Percentiles rank a stretch among this genome's conserved stretches.
Evolutionary conservation across 2,113 vertebrate genomes (phyloP).

Genomic region (Isichthys henryi): DNA sequence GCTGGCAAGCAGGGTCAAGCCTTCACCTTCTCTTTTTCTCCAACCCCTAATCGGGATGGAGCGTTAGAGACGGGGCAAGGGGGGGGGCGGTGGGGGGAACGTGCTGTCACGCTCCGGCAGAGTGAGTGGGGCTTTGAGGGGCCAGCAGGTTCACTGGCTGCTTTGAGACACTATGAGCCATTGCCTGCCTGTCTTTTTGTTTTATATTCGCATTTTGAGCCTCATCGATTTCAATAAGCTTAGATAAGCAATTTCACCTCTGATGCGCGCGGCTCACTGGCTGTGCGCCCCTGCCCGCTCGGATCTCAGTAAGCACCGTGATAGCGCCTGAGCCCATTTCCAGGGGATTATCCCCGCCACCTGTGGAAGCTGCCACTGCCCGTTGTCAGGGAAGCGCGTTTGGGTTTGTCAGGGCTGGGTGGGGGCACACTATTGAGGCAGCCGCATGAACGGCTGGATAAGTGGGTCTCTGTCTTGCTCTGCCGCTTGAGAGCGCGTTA

Average conservation of each 20-base stretch:
- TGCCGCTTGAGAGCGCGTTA: background rate
- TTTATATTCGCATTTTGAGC: constrained; percentile 22
- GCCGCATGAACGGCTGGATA: background rate
- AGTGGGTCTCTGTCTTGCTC: background rate
- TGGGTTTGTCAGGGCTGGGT: background rate
- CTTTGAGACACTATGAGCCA: background rate
- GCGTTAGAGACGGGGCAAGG: background rate
- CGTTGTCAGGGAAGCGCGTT: background rate
- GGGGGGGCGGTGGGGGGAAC: background rate
- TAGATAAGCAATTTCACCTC: constrained; percentile 17
- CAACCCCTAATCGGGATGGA: background rate
- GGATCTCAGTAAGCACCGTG: background rate
- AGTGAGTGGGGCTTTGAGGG: background rate
- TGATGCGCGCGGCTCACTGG: background rate
- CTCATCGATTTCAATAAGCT: constrained; percentile 21
- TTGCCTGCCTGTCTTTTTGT: background rate
- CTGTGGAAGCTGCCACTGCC: background rate
- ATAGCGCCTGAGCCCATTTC: background rate
- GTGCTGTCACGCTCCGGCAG: background rate
- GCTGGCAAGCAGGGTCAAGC: background rate
- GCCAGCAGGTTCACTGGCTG: background rate
- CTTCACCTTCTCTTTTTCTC: background rate
- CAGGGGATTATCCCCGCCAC: background rate
- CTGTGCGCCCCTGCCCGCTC: background rate
- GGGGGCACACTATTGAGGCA: background rate